Evolutionary conservation across 2,888 invertebrate species (phyloP).

Genomic region (Parnassius glacialis): DNA sequence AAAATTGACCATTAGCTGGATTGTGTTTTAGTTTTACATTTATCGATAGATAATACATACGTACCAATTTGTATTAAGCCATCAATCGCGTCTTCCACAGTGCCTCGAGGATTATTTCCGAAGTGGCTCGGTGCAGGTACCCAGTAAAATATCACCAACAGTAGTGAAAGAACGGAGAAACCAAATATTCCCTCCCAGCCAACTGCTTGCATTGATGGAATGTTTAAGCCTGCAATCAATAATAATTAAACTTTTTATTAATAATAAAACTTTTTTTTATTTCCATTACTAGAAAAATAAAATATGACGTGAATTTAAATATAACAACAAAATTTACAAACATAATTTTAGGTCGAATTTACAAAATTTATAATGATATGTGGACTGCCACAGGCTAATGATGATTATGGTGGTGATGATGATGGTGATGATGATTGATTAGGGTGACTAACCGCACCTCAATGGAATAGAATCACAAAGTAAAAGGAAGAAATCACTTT

Average conservation of each 20-base stretch:
- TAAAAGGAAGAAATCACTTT: no score
- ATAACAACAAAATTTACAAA: no score
- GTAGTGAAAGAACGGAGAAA: slow-evolving; percentile 56
- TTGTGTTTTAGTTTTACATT: no score
- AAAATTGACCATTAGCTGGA: no score
- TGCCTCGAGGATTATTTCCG: slow-evolving; percentile 85
- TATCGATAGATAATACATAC: neutral
- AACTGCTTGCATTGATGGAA: slow-evolving; percentile 94
- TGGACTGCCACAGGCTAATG: no score
- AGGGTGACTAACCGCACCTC: no score
- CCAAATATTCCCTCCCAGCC: slow-evolving; percentile 92
- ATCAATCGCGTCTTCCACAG: slow-evolving; percentile 92
- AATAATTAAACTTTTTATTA: neutral
- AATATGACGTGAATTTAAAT: no score
- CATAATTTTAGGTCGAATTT: no score
- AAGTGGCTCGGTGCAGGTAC: slow-evolving; percentile 88
- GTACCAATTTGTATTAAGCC: slow-evolving; percentile 91
- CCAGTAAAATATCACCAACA: slow-evolving; percentile 85
- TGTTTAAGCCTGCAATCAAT: slow-evolving; percentile 82
- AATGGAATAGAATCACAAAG: no score
- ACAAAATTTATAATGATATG: no score
- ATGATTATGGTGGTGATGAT: no score
- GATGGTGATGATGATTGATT: no score
- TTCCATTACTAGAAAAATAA: neutral
- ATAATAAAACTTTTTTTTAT: neutral